Conservation (phyloP, 2,113 vertebrate genomes). For the Hippocampus guttulatus region DNA sequence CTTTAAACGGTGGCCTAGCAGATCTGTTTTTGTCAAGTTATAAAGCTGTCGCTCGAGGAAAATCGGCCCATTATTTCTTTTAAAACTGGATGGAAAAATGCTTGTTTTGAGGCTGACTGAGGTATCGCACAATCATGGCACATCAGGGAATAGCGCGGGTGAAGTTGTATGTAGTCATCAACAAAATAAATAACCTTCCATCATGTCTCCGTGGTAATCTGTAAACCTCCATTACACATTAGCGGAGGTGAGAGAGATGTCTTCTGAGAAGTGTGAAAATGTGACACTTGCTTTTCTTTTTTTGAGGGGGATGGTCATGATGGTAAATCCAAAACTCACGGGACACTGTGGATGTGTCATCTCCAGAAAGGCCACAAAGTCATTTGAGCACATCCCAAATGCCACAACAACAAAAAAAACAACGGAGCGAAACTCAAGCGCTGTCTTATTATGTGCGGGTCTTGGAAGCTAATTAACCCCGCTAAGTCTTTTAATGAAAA, state of each 20-base stretch:
- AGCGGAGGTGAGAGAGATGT: neutral
- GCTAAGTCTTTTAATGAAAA: neutral
- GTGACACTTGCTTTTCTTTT: neutral
- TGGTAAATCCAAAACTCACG: neutral
- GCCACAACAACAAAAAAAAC: neutral
- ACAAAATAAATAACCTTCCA: neutral
- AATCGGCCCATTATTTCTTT: neutral
- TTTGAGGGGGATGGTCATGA: neutral
- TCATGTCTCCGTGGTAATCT: neutral
- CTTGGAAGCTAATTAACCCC: neutral
- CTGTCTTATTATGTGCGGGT: neutral
- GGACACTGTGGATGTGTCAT: neutral
- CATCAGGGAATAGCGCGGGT: neutral
- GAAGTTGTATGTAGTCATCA: neutral
- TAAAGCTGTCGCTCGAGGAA: neutral
- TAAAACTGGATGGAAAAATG: neutral
- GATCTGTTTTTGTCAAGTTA: neutral
- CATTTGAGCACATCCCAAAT: constrained; percentile 1
- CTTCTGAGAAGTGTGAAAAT: neutral
- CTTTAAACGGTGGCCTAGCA: constrained; percentile 1
- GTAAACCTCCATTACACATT: neutral
- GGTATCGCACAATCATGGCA: too few species aligned
- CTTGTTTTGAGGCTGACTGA: neutral
- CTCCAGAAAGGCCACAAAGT: neutral
- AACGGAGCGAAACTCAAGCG: neutral